These are phyloP conservation scores for Chlorops oryzae DNA, from an alignment of 1,140 invertebrate genomes.

Conservation along the genomic window DNA sequence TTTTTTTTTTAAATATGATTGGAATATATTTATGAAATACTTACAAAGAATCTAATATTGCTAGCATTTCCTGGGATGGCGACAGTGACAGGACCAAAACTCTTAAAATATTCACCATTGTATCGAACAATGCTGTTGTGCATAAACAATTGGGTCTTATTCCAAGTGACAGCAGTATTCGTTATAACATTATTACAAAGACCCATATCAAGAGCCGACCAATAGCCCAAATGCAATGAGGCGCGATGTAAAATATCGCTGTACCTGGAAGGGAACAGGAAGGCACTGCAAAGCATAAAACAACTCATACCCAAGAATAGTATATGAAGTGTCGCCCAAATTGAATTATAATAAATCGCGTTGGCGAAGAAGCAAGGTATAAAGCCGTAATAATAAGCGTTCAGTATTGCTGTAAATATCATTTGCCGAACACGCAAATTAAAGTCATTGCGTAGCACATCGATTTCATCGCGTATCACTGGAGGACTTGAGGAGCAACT, in stretches of 20 bases:
- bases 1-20: too few relatives aligned
- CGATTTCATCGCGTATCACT: conserved; percentile 77
- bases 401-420: conserved; percentile 81
- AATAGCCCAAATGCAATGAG: conserved; percentile 82
- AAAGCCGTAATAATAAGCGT: conserved; percentile 86
- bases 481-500: conserved; percentile 64
- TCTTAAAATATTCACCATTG: conserved; percentile 72
- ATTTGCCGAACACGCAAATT: conserved; percentile 83
- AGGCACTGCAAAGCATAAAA: conserved; percentile 73
- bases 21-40: too few relatives aligned
- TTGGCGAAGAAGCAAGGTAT: conserved; percentile 83
- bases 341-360: conserved; percentile 77
- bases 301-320: conserved; percentile 75
- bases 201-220: conserved; percentile 59
- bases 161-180: conserved; percentile 61
- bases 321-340: conserved; percentile 76
- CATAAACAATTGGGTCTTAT: conserved; percentile 66
- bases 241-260: conserved; percentile 84
- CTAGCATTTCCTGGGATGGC: conserved; percentile 77
- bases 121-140: conserved; percentile 75
- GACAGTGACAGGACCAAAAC: conserved; percentile 65
- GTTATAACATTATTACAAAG: conserved; percentile 19
- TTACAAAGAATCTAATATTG: conserved; percentile 80
- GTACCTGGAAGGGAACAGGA: conserved; percentile 65
- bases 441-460: conserved; percentile 76